Percentiles rank a stretch among this genome's conserved stretches.
Evolutionary conservation across 1,140 invertebrate genomes (phyloP).

Genomic region (Nasonia longicornis): DNA sequence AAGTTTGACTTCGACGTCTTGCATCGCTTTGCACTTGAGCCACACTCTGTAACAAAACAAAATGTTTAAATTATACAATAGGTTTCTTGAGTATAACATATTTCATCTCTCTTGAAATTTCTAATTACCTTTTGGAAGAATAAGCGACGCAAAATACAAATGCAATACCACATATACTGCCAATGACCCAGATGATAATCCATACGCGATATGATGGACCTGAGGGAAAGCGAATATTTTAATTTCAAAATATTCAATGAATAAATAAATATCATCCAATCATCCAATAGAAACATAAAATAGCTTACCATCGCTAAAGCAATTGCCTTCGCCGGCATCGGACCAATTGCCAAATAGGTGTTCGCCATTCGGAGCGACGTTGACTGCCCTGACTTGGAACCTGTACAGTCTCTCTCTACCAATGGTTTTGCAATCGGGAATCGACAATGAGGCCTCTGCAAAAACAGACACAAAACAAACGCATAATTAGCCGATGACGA

Average conservation of each 20-base stretch:
- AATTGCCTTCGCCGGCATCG: constrained; percentile 62
- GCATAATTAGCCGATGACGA: not conserved
- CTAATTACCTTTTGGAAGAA: constrained; percentile 62
- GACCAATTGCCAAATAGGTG: constrained; percentile 67
- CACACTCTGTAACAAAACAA: constrained; percentile 64
- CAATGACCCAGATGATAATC: constrained; percentile 63
- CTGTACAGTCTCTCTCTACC: constrained; percentile 56
- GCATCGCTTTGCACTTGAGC: constrained; percentile 69
- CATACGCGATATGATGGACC: constrained; percentile 55
- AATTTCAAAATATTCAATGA: constrained; percentile 3
- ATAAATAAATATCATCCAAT: not conserved
- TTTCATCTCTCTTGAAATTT: constrained; percentile 31
- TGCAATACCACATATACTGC: constrained; percentile 53
- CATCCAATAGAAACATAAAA: constrained; percentile 3
- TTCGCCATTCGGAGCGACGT: constrained; percentile 56
- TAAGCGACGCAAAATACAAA: constrained; percentile 59
- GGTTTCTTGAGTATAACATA: not conserved
- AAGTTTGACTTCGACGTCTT: constrained; percentile 71
- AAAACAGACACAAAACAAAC: constrained; percentile 9
- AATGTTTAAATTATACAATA: not conserved
- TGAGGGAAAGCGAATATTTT: constrained; percentile 42
- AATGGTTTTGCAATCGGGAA: constrained; percentile 63
- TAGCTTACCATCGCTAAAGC: constrained; percentile 61
- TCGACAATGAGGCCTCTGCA: constrained; percentile 59
- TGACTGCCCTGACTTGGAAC: constrained; percentile 66